Evolutionary conservation across 2,113 vertebrate species (phyloP).

Genomic region (Malurus elegans): DNA sequence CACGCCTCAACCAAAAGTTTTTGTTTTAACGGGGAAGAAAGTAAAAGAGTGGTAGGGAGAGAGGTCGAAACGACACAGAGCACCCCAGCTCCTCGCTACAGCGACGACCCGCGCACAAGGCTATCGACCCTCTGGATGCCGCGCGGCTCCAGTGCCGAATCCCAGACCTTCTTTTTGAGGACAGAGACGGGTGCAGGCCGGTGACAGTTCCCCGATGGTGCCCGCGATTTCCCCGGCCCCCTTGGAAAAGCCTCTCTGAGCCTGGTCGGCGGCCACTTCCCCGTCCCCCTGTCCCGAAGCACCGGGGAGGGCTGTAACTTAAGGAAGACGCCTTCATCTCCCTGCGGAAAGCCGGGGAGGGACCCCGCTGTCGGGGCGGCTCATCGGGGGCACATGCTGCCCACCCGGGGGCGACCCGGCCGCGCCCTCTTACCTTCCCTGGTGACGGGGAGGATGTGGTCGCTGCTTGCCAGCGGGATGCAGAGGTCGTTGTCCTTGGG

Average conservation of each 20-base stretch:
- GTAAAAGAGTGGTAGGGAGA: too few species aligned
- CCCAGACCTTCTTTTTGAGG: not conserved
- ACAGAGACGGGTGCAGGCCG: not conserved
- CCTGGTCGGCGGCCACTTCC: not conserved
- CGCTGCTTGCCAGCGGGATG: conserved; percentile 87
- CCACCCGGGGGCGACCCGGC: not conserved
- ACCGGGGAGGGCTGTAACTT: not conserved
- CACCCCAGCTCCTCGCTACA: not conserved
- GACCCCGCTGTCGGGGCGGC: not conserved
- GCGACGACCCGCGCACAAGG: not conserved
- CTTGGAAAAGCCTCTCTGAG: not conserved
- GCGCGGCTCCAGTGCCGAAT: not conserved
- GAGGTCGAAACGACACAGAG: not conserved
- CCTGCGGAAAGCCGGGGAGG: not conserved
- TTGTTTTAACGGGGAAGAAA: not conserved
- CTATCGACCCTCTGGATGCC: not conserved
- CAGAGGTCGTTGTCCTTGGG: conserved; percentile 94
- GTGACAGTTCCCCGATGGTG: not conserved
- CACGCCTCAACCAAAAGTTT: not conserved
- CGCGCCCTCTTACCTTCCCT: conserved; percentile 79
- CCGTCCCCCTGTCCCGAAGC: not conserved
- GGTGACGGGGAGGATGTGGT: conserved; percentile 81
- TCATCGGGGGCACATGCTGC: not conserved
- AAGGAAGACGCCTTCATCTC: not conserved
- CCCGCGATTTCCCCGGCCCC: not conserved